These are phyloP conservation scores for Dicrurus megarhynchus DNA, from an alignment of 2,113 vertebrate species.

Conservation along the genomic window DNA sequence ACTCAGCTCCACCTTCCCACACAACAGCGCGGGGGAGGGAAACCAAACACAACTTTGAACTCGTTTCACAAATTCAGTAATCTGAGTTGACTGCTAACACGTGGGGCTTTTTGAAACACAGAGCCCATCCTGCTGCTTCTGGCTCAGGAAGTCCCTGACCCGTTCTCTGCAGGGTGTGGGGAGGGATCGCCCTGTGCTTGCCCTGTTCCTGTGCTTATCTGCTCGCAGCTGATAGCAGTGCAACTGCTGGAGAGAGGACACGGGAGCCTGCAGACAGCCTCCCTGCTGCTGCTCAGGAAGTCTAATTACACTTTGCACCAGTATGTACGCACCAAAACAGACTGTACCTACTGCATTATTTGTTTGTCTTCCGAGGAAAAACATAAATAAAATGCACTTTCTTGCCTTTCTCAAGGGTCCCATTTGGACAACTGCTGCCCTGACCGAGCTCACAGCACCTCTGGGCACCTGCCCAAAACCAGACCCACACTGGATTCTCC, in stretches of 20 bases:
- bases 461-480: background rate
- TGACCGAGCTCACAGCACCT: background rate
- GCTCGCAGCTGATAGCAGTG: background rate
- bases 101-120: background rate
- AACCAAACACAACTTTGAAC: background rate
- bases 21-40: rapidly evolving
- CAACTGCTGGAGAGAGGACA: background rate
- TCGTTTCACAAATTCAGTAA: background rate
- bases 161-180: background rate
- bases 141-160: background rate
- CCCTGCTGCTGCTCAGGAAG: background rate
- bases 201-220: background rate
- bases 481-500: background rate
- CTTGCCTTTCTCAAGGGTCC: background rate
- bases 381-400: background rate
- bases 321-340: background rate
- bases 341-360: background rate
- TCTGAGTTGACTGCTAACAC: background rate
- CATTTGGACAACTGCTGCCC: rapidly evolving
- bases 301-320: background rate
- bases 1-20: background rate
- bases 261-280: background rate
- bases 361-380: background rate
- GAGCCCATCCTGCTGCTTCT: background rate
- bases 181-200: background rate